Percentiles rank a stretch among this genome's conserved stretches.
Evolutionary conservation across 2,113 vertebrate genomes (phyloP).

Genomic region (Misgurnus mizolepis): DNA sequence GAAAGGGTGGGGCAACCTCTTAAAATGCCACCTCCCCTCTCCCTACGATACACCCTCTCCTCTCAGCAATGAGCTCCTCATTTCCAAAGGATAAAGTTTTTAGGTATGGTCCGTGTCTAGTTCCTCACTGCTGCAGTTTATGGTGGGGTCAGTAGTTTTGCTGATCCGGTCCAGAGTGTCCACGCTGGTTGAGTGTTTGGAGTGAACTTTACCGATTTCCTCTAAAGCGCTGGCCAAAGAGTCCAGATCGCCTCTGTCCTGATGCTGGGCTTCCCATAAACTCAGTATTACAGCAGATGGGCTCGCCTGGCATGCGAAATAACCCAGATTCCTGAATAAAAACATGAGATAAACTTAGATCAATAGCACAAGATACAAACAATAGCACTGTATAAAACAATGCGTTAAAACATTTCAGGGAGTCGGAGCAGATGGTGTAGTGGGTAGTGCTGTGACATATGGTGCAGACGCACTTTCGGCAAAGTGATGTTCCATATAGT

Average conservation of each 20-base stretch:
- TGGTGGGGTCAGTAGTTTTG: conserved; percentile 73
- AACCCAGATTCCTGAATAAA: conserved; percentile 86
- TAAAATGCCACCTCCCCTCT: not conserved
- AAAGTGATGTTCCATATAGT: too few relatives aligned
- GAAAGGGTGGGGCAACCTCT: conserved; percentile 9
- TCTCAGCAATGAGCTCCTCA: conserved; percentile 4
- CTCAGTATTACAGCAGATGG: conserved; percentile 94
- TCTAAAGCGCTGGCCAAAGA: conserved; percentile 94
- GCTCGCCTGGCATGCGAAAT: conserved; percentile 90
- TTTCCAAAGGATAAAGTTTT: conserved; percentile 12
- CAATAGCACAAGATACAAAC: not conserved
- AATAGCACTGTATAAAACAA: not conserved
- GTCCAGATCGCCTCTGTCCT: conserved; percentile 91
- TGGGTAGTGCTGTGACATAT: too few relatives aligned
- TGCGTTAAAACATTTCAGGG: too few relatives aligned
- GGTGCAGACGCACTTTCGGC: too few relatives aligned
- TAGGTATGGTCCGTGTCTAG: conserved; percentile 64
- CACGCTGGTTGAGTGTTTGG: conserved; percentile 75
- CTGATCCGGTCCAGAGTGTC: conserved; percentile 81
- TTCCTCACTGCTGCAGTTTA: conserved; percentile 56
- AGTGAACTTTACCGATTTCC: conserved; percentile 94
- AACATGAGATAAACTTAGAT: conserved; percentile 62
- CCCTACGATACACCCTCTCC: not conserved
- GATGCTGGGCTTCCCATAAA: conserved; percentile 96
- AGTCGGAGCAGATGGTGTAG: too few relatives aligned